Evolutionary conservation across 2,888 invertebrate species (phyloP), one percentile per base, ranked within the genome.

Genomic region (Campoplex nolae): DNA sequence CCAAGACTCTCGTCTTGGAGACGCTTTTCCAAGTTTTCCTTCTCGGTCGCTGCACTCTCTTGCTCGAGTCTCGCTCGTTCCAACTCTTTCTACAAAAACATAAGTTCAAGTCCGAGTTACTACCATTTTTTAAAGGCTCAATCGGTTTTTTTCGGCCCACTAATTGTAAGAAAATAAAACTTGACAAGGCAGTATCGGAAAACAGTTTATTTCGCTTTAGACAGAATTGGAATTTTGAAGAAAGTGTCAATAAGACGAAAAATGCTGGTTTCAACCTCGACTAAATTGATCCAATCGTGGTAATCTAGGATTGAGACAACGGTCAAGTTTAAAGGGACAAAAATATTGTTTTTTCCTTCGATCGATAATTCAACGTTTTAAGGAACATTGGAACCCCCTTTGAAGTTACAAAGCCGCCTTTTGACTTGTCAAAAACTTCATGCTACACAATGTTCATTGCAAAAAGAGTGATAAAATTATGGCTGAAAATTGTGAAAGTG

Each of bases 21-120:
- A 90, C 97, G 97, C 93, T 97, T 96, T 92, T 98, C 98, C 88
- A 98, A 95, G 93, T 97, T 97, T 93, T 96, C 96, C 95, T 98
- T 98, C 92, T 98, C 97, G 1, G 97, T 97, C 8, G 97, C 96
- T 23, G 97, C 97, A 94, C 96, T 97, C 93, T 98, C 97, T 95
- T 98, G 97, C 93, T 98, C 98, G 93, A 97, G 95, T 89, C 97
- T 96, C 9, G 98, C 98, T 90, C 97, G 96, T 93, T 98, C 98
- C 85, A 99, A 95, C 94, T 98, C 95, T 94, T 95, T 95, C 95
- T 95, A 88, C 32, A 90, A 90, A 88, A 4, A 68, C 38, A 65
- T 4, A 16, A 32, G 8, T 32, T 62, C 13, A 3, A 32, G 3
- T 9, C 62, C 2, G 1, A 13, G 16, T 62, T 32, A 32, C 13